phyloP scores from a whole-genome alignment of 2,797 vertebrate species.

The Chaetodon trifasciatus region DNA sequence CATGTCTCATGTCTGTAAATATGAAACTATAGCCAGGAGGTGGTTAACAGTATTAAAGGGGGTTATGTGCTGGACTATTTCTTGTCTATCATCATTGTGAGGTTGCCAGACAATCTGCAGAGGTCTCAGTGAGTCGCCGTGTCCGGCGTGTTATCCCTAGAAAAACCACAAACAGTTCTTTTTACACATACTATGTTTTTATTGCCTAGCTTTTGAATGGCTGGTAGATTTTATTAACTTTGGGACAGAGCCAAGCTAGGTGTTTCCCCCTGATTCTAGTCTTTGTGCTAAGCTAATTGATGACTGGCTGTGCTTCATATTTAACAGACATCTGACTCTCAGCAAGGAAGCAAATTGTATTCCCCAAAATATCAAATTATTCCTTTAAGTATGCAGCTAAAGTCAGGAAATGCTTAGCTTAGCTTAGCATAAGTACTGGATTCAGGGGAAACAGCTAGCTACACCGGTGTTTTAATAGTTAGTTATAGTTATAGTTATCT shows the following conservation, averaged over 20 bases:
- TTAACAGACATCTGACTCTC: not conserved
- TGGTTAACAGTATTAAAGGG: not conserved
- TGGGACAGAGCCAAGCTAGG: not conserved
- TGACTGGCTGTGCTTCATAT: not conserved
- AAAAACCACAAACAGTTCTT: not conserved
- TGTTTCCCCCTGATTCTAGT: not conserved
- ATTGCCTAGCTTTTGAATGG: not conserved
- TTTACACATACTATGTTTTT: not conserved
- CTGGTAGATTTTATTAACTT: not conserved
- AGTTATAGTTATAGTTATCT: too few relatives aligned
- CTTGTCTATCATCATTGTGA: not conserved
- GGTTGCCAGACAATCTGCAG: conserved; percentile 18
- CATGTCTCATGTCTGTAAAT: conserved; percentile 1
- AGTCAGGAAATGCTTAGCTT: not conserved
- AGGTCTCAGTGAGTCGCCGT: not conserved
- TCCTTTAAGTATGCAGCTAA: not conserved
- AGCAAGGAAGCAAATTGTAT: not conserved
- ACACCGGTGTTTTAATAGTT: too few relatives aligned
- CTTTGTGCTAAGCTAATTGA: not conserved
- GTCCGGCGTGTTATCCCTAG: not conserved
- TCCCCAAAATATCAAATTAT: not conserved
- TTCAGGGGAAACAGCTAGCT: too few relatives aligned
- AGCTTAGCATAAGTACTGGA: not conserved
- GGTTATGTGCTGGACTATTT: not conserved
- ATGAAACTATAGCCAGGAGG: not conserved